Conservation (phyloP, 2,113 vertebrate species). For the Trematocara marginatum region DNA sequence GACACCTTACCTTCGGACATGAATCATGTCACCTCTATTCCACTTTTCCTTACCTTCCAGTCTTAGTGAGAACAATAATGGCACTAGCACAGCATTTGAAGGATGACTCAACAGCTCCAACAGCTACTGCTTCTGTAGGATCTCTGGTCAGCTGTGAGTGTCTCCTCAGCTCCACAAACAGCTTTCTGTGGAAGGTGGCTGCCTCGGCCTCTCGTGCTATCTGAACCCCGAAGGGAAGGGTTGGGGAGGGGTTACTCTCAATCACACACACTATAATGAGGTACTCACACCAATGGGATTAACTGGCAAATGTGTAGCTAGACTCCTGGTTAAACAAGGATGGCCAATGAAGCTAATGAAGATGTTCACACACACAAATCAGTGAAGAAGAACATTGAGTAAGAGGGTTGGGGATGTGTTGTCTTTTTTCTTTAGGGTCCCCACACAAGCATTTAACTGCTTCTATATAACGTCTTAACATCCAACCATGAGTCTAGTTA, state of each 20-base stretch:
- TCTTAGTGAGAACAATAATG: conserved; percentile 95
- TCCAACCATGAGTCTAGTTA: neutral
- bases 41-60: conserved; percentile 86
- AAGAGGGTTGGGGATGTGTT: neutral
- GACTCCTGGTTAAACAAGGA: neutral
- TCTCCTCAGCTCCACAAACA: conserved; percentile 94
- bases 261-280: neutral
- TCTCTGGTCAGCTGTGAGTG: conserved; percentile 86
- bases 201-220: conserved; percentile 98
- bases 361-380: neutral
- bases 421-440: neutral
- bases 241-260: conserved; percentile 49
- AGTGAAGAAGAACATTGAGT: neutral
- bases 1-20: conserved; percentile 30
- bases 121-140: conserved; percentile 89
- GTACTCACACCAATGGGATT: conserved; percentile 29
- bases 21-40: neutral
- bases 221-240: conserved; percentile 67
- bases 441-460: neutral
- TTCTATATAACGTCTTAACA: neutral
- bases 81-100: conserved; percentile 97
- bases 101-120: conserved; percentile 93
- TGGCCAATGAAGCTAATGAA: neutral
- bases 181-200: conserved; percentile 93
- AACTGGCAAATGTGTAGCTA: conserved; percentile 11